Evolutionary conservation across 2,113 vertebrate species (phyloP), one percentile per base, ranked within the genome.

Genomic region (Dolichallabes microphthalmus): DNA sequence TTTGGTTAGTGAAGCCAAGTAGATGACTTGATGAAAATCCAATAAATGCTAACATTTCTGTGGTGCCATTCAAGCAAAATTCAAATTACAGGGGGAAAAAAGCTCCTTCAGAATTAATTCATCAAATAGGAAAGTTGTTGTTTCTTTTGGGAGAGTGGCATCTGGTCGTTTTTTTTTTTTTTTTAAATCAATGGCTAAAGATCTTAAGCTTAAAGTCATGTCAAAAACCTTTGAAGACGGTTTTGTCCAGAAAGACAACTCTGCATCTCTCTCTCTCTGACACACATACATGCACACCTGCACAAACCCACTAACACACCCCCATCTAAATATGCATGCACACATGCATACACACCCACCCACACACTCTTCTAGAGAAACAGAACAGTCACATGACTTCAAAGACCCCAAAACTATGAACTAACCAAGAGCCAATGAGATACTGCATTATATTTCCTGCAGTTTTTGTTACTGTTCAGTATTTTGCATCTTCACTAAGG

Each of bases 1-100:
- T 85, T 39, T 75, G 79, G 86, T 91, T 90, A 91, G 89, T 90
- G 86, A 78, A 86, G 89, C 86, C 75, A 64, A 80, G 55, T 64
- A 84, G 86, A 83, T 74, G 66, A 85, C 79, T 73, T 64, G 89
- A 76, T 68, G 69, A 84, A 86, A 88, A 77, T 20, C n/a, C 25
- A 50, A 78, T 75, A 64, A 74, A 82, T 69, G 4, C 22, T 64
- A 83, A 79, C 45, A 86, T 27, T 20, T 9, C 32, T 50, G 27
- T 7, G n/a, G 32, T 15, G n/a, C 19, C 58, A 53, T 73, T 74
- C 60, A 66, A 30, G 13, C 75, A 9, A 32, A 81, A 30, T 22
- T 32, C 17, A 30, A 64, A 73, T 66, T 22, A 57, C 45, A 57
- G 45, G 45, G 39, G 39, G 6, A 45, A 45, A 61, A 12, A 69